These are phyloP conservation scores for Morone saxatilis DNA, from an alignment of 2,113 vertebrate genomes.

Conservation along the genomic window DNA sequence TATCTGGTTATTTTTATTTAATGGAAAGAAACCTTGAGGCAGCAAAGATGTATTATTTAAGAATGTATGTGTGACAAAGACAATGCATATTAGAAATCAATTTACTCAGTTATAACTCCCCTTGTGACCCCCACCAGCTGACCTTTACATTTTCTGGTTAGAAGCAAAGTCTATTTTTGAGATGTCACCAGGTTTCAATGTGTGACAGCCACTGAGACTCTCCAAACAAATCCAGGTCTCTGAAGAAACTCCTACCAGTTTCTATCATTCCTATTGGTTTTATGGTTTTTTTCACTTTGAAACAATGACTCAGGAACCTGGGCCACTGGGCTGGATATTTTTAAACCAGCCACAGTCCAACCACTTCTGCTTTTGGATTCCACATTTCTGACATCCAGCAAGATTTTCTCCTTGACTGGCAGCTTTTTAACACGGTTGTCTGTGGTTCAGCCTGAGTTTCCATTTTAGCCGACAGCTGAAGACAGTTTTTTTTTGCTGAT, in stretches of 20 bases:
- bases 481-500: slow-evolving; percentile 52
- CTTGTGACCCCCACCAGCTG: not conserved
- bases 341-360: slow-evolving; percentile 20
- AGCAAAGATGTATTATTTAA: not conserved
- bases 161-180: not conserved
- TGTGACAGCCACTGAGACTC: not conserved
- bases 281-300: not conserved
- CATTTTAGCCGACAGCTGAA: slow-evolving; percentile 29
- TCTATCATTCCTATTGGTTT: not conserved
- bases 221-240: not conserved
- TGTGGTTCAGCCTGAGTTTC: slow-evolving; percentile 40
- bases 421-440: slow-evolving; percentile 30
- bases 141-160: not conserved
- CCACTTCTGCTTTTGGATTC: slow-evolving; percentile 60
- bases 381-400: slow-evolving; percentile 18
- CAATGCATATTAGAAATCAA: not conserved
- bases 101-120: not conserved
- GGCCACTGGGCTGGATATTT: slow-evolving; percentile 47
- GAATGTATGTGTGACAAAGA: not conserved
- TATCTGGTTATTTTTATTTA: not conserved
- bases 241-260: not conserved
- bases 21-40: not conserved
- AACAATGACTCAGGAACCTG: slow-evolving; percentile 42
- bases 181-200: not conserved
- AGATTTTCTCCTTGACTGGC: slow-evolving; percentile 34